Conservation (phyloP, 2,797 vertebrate species). For the Chelon labrosus region DNA sequence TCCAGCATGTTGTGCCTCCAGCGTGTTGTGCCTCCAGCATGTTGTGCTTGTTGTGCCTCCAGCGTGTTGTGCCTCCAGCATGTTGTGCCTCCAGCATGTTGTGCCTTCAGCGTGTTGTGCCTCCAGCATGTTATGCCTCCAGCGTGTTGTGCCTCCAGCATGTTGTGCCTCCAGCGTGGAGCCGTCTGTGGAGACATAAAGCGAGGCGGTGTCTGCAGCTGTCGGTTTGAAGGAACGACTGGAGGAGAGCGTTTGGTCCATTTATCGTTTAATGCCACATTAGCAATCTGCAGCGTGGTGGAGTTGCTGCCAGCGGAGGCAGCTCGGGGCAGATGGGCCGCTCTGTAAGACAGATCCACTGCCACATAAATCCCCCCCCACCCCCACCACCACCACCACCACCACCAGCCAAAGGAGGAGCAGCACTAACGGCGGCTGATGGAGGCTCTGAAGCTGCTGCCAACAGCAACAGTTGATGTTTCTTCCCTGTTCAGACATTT, state of each 20-base stretch:
- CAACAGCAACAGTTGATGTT: constrained; percentile 79
- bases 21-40: too few relatives aligned
- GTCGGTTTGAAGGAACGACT: constrained; percentile 67
- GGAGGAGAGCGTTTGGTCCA: constrained; percentile 72
- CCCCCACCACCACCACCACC: constrained; percentile 71
- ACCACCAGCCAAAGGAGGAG: constrained; percentile 74
- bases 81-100: too few relatives aligned
- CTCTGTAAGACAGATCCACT: constrained; percentile 79
- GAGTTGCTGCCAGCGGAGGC: constrained; percentile 77
- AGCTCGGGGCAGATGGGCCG: constrained; percentile 84
- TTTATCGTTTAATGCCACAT: constrained; percentile 85
- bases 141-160: too few relatives aligned
- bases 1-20: too few relatives aligned
- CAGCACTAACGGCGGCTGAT: constrained; percentile 77
- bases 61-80: too few relatives aligned
- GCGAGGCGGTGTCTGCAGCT: too few relatives aligned
- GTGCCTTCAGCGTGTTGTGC: too few relatives aligned
- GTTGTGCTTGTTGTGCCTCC: too few relatives aligned
- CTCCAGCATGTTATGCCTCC: too few relatives aligned
- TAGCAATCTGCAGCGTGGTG: constrained; percentile 83
- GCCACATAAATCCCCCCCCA: constrained; percentile 85
- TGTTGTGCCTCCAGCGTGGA: too few relatives aligned
- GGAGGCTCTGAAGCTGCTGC: constrained; percentile 64
- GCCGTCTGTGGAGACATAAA: too few relatives aligned
- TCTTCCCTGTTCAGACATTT: constrained; percentile 71